phyloP scores from a whole-genome alignment of 2,797 vertebrate genomes.

The Telmatherina bonti region DNA sequence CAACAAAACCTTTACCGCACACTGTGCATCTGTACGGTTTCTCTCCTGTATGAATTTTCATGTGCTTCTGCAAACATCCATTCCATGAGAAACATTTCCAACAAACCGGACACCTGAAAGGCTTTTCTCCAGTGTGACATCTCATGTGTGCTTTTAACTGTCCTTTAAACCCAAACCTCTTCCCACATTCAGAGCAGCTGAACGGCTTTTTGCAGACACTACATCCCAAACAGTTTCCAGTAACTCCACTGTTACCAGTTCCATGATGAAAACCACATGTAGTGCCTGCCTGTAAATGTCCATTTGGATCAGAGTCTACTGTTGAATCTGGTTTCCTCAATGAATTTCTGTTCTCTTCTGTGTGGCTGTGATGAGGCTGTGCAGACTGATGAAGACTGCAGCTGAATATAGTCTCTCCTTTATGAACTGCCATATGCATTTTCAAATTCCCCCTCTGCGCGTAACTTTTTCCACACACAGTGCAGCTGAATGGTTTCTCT shows the following conservation, averaged over 20 bases:
- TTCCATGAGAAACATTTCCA: conserved; percentile 32
- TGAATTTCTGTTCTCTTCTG: not conserved
- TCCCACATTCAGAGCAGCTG: conserved; percentile 28
- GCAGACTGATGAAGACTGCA: conserved; percentile 7
- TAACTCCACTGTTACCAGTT: not conserved
- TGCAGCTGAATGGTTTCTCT: conserved; percentile 24
- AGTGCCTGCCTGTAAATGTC: not conserved
- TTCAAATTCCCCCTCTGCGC: conserved; percentile 25
- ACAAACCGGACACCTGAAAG: conserved; percentile 13
- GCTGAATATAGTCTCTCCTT: conserved; percentile 2
- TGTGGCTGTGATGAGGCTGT: conserved; percentile 2
- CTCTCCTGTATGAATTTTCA: conserved; percentile 21
- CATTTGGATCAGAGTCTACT: not conserved
- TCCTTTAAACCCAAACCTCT: conserved; percentile 14
- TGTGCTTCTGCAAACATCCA: conserved; percentile 22
- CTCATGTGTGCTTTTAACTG: conserved; percentile 25
- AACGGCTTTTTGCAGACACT: conserved; percentile 5
- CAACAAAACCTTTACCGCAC: conserved; percentile 25
- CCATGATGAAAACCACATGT: not conserved
- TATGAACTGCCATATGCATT: conserved; percentile 24
- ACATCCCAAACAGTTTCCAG: not conserved
- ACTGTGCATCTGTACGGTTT: conserved; percentile 10
- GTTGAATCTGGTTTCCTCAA: not conserved
- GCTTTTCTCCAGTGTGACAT: conserved; percentile 23
- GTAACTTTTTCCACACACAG: conserved; percentile 18